phyloP scores from a whole-genome alignment of 2,888 invertebrate species.

The Tetranychus truncatus region DNA sequence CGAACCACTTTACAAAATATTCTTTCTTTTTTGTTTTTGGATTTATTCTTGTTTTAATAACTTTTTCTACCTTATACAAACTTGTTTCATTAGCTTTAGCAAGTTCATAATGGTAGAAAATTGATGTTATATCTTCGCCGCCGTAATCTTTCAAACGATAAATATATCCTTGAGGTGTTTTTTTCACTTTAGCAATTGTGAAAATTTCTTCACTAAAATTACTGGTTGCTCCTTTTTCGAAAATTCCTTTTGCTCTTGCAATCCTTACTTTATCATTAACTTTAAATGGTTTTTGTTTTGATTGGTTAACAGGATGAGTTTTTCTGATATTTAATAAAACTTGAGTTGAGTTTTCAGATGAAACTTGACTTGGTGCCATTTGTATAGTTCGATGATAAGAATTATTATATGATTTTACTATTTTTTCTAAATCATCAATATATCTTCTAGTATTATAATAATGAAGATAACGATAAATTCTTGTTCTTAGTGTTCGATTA shows the following conservation, averaged over 20 bases:
- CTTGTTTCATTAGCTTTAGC: neutral
- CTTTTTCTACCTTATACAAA: neutral
- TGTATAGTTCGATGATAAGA: slow-evolving; percentile 13
- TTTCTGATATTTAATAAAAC: neutral
- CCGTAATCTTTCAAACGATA: neutral
- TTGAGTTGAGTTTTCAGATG: neutral
- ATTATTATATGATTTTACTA: slow-evolving; percentile 12
- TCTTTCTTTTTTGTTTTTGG: neutral
- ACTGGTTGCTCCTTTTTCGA: neutral
- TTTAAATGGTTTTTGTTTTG: neutral
- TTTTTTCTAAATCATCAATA: slow-evolving; percentile 9
- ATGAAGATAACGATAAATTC: slow-evolving; percentile 28
- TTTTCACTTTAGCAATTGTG: neutral
- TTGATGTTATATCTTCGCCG: neutral
- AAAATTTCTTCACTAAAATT: slow-evolving; percentile 1
- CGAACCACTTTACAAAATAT: neutral
- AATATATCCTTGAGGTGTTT: neutral
- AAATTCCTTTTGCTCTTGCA: neutral
- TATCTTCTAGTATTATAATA: slow-evolving; percentile 26
- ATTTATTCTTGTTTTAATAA: neutral
- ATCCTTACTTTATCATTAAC: neutral
- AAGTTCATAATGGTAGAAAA: neutral
- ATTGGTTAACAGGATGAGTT: neutral
- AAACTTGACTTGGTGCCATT: slow-evolving; percentile 9
- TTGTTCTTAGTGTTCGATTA: slow-evolving; percentile 26